These are phyloP conservation scores for Epinotia demarniana DNA, from an alignment of 2,888 invertebrate genomes.

Conservation along the genomic window DNA sequence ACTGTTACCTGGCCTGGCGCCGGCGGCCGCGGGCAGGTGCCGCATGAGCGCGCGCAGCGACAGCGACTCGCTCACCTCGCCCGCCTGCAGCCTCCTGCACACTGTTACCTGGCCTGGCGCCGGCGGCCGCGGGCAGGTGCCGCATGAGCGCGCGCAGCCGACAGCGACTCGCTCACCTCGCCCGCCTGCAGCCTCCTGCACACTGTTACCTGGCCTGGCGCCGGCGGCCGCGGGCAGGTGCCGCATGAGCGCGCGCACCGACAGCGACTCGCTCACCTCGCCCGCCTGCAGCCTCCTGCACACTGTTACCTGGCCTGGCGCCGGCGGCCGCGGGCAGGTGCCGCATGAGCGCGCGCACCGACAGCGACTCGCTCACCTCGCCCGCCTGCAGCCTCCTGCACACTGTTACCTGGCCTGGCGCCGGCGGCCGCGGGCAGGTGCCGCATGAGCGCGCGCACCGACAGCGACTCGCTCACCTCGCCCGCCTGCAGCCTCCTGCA, in stretches of 20 bases:
- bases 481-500: too few species aligned
- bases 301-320: background rate
- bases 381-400: too few species aligned
- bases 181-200: too few species aligned
- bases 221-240: conserved; percentile 51
- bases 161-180: too few species aligned
- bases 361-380: too few species aligned
- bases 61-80: too few species aligned
- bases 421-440: conserved; percentile 51
- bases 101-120: background rate
- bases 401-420: background rate
- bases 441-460: conserved; percentile 68
- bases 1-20: background rate
- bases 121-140: conserved; percentile 52
- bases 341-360: conserved; percentile 68
- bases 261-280: too few species aligned
- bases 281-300: too few species aligned
- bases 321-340: conserved; percentile 51
- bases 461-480: too few species aligned
- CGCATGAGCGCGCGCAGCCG: conserved; percentile 66
- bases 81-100: too few species aligned
- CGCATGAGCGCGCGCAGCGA: conserved; percentile 68
- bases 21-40: conserved; percentile 52
- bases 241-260: conserved; percentile 68
- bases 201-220: background rate